Base-by-base conservation (phyloP, 2,797 vertebrate species). In the Manis crassicaudata region DNA sequence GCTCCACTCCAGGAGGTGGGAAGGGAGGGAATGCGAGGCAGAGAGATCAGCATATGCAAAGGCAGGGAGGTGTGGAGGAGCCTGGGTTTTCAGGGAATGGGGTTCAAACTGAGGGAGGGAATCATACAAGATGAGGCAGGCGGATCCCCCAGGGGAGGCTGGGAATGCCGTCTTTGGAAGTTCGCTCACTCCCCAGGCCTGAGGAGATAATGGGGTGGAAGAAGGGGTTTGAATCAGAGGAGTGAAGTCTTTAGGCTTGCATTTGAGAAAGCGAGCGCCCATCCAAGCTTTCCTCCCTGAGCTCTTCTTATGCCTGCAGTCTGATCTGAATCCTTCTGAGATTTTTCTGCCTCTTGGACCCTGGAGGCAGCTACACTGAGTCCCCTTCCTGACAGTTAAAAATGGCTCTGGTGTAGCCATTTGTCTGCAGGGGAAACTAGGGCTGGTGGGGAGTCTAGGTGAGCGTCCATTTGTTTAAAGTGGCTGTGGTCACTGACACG, bases 321-420 rank as follows among this genome's bases (percentile, higher is more conserved):
- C 27, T 29, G 35, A 4, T 65, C 40, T 32, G 67, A 65, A 46
- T 65, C 25, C 18, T 43, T 35, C 35, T 20, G 3, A 5, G 73
- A 46, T 50, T 88, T 67, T 83, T 73, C 81, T 50, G 68, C 29
- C 46, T 82, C 90, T 81, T 18, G 17, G 32, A 12, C 21, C 43
- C 16, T 1, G 0, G 40, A 29, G 29, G 37, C 81, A 5, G 3
- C 60, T 10, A 0, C 3, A 0, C 5, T 3, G 17, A 10, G 37
- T 37, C 21, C 32, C 37, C 2, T 43, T 29, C 29, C 18, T 20
- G 77, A 5, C 46, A 18, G 6, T 13, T 29, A 27, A 72, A 67
- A 27, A 32, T 1, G 40, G 18, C 37, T 27, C 54, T 6, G 77
- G 63, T 0, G 16, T 11, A 52, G 43, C 32, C 23, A 0, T 56